Base-by-base conservation (phyloP, 2,888 invertebrate genomes). In the Lottia scabra region DNA sequence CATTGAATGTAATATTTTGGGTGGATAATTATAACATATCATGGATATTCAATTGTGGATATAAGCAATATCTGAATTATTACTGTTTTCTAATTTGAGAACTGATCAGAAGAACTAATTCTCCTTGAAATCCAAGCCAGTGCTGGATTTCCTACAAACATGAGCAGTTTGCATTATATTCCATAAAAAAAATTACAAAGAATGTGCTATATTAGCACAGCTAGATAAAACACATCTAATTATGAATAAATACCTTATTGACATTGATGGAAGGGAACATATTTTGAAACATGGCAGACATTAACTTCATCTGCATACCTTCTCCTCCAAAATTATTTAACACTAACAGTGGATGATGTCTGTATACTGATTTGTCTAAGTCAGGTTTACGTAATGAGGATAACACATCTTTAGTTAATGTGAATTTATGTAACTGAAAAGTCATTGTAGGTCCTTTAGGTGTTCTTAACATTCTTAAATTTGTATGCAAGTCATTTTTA, bases 201-300 rank as follows among this genome's bases (percentile, higher is more conserved):
- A n/a, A n/a, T n/a, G n/a, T n/a, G n/a, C n/a, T n/a, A n/a, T n/a
- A n/a, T n/a, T n/a, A n/a, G n/a, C n/a, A n/a, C n/a, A n/a, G n/a
- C n/a, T n/a, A n/a, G n/a, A n/a, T n/a, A n/a, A n/a, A n/a, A n/a
- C n/a, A n/a, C n/a, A n/a, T 23, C 6, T 48, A 10, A 13, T 26
- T 44, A 16, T 46, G 13, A 6, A 56, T 13, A 27, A 74, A 91
- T 89, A 96, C 96, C 82, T 94, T 95, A 46, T 96, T 95, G 76
- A 99, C 93, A 89, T 99, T 98, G 70, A 99, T 96, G 0, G 96
- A 94, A 0, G 99, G 99, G 88, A 99, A 99, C 97, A 99, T 96
- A 86, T 98, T 98, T 91, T 99, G 98, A 88, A 99, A 97, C 92
- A 96, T 97, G 16, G 95, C 94, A 4, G 98, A 94, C 94, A 98